Conservation (phyloP, 1,140 invertebrate genomes). For the Palaemon carinicauda region DNA sequence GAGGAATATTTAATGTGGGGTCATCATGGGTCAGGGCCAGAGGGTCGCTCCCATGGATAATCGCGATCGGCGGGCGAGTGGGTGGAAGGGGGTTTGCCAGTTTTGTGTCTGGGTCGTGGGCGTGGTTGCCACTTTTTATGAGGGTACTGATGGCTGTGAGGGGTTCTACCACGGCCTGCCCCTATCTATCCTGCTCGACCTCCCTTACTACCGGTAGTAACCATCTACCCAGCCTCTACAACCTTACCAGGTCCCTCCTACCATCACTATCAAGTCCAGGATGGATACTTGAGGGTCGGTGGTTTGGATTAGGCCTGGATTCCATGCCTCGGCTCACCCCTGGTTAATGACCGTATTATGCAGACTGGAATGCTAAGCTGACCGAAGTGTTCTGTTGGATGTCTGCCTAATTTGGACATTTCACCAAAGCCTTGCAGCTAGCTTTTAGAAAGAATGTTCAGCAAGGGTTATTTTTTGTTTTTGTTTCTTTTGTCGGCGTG, state of each 20-base stretch:
- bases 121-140: slow-evolving; percentile 16
- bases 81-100: not conserved
- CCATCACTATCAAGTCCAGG: not conserved
- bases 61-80: not conserved
- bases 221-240: not conserved
- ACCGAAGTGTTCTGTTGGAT: not conserved
- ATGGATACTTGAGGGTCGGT: not conserved
- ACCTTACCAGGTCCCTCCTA: too few species aligned
- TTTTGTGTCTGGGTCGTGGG: not conserved
- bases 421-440: not conserved
- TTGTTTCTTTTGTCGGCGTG: not conserved
- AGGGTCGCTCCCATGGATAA: not conserved
- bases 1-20: too few species aligned
- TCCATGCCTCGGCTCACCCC: not conserved
- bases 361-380: not conserved
- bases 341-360: slow-evolving; percentile 38
- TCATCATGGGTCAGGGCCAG: not conserved
- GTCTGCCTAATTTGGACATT: not conserved
- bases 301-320: not conserved
- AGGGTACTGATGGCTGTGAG: not conserved
- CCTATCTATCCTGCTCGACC: not conserved
- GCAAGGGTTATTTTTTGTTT: not conserved
- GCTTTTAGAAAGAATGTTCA: not conserved
- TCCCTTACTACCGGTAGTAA: not conserved
- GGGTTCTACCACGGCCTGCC: not conserved